Base-by-base conservation (phyloP, 2,888 invertebrate species). In the Sarcophaga rosellei region DNA sequence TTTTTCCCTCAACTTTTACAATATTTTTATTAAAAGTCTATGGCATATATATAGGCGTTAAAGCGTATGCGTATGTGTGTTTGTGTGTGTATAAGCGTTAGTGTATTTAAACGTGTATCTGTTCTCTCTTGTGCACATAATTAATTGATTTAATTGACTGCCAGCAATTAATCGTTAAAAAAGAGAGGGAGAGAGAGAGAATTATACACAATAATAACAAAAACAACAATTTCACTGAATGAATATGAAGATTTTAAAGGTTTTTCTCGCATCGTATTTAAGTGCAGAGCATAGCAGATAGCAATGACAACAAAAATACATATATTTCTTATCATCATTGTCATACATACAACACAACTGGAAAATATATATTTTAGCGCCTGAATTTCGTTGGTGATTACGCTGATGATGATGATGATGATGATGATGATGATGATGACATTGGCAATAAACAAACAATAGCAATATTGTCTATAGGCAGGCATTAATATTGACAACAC, bases 71-170 rank as follows among this genome's bases (percentile, higher is more conserved):
- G 8, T 74, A 3, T 35, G 65, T 57, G 5, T 62, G 77, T 73
- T 15, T 66, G 62, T 63, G 11, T 20, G 4, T 80, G 72, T 72
- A 25, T 59, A 25, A 20, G 25, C 47, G 78, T 80, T n/a, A 62
- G 57, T 63, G 17, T 44, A 6, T 80, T 70, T 72, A 23, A 59
- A 45, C 20, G 12, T 70, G 61, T 69, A 57, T 47, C 20, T 78
- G 73, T 70, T 53, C 59, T 80, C 63, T 53, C 59, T 80, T 66
- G 73, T 83, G 81, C 81, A 84, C 86, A 81, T 84, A 86, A 86
- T 86, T 86, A 86, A 86, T 86, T 86, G 86, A 86, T 75, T 86
- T 81, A 86, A 86, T 86, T 86, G 86, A 86, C 86, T 86, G 86
- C 81, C 84, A 84, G 69, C 86, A 86, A 84, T 86, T 86, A 86